phyloP scores from a whole-genome alignment of 2,888 invertebrate genomes.

The Aproaerema taeniolella region DNA sequence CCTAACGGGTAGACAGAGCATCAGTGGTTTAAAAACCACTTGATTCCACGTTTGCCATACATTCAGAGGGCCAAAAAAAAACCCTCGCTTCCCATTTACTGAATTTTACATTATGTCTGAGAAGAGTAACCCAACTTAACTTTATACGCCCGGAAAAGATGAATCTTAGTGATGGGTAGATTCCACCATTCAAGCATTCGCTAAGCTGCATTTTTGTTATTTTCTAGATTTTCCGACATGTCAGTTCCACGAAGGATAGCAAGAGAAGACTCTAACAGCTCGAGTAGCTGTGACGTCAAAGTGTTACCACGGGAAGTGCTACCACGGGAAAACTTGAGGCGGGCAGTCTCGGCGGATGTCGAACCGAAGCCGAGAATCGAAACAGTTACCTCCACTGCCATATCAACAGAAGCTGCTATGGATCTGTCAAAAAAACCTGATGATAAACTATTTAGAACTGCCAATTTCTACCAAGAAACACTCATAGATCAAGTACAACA shows the following conservation, averaged over 20 bases:
- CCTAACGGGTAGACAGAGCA: too few relatives aligned
- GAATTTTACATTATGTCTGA: too few relatives aligned
- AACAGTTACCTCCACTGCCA: conserved; percentile 35
- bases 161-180: too few relatives aligned
- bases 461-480: conserved; percentile 69
- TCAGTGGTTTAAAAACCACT: too few relatives aligned
- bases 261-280: conserved; percentile 61
- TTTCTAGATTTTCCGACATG: conserved; percentile 51
- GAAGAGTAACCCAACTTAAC: too few relatives aligned
- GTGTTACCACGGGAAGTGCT: conserved; percentile 21
- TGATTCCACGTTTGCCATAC: too few relatives aligned
- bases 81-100: too few relatives aligned
- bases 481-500: conserved; percentile 44
- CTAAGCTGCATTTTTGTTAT: too few relatives aligned
- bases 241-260: conserved; percentile 44
- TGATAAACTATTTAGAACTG: conserved; percentile 41
- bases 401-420: conserved; percentile 42
- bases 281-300: conserved; percentile 45
- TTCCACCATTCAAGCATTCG: too few relatives aligned
- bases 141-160: too few relatives aligned
- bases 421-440: conserved; percentile 48
- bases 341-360: conserved; percentile 35
- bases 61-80: too few relatives aligned
- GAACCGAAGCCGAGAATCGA: conserved; percentile 36
- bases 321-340: conserved; percentile 30